These are phyloP conservation scores for Gasteruption jaculator DNA, from an alignment of 2,888 invertebrate species.

Conservation along the genomic window DNA sequence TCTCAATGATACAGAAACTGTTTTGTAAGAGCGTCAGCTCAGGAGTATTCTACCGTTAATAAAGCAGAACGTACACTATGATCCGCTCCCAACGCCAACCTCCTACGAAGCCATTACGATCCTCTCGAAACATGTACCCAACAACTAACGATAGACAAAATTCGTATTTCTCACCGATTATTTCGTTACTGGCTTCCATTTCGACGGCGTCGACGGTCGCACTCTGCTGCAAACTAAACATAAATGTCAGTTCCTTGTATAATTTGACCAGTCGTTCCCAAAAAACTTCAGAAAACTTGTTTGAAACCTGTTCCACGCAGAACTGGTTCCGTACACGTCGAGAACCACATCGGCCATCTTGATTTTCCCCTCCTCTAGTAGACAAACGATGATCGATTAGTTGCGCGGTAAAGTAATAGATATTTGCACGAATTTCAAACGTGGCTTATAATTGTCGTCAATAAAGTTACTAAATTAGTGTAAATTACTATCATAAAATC, in stretches of 20 bases:
- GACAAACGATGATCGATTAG: background rate
- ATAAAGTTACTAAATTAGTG: too few species aligned
- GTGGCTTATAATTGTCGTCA: too few species aligned
- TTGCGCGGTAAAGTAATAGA: background rate
- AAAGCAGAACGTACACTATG: too few species aligned
- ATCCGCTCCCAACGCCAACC: too few species aligned
- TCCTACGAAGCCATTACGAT: too few species aligned
- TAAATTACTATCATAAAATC: too few species aligned
- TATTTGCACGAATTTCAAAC: constrained; percentile 22
- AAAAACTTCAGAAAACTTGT: constrained; percentile 39
- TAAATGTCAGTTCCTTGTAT: constrained; percentile 10
- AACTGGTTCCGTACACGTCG: constrained; percentile 39
- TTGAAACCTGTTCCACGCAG: constrained; percentile 38
- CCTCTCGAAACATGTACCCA: too few species aligned
- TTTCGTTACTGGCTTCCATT: constrained; percentile 6
- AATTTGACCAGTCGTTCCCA: constrained; percentile 17
- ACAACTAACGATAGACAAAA: too few species aligned
- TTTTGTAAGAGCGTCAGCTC: too few species aligned
- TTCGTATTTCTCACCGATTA: constrained; percentile 8
- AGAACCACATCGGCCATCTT: constrained; percentile 31
- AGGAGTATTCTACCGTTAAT: too few species aligned
- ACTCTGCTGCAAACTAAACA: constrained; percentile 9
- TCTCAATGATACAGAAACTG: too few species aligned
- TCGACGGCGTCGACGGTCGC: constrained; percentile 3
- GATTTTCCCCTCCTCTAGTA: constrained; percentile 9